Evolutionary conservation across 2,113 vertebrate species (phyloP), one percentile per base, ranked within the genome.

Genomic region (Oncorhynchus mykiss): DNA sequence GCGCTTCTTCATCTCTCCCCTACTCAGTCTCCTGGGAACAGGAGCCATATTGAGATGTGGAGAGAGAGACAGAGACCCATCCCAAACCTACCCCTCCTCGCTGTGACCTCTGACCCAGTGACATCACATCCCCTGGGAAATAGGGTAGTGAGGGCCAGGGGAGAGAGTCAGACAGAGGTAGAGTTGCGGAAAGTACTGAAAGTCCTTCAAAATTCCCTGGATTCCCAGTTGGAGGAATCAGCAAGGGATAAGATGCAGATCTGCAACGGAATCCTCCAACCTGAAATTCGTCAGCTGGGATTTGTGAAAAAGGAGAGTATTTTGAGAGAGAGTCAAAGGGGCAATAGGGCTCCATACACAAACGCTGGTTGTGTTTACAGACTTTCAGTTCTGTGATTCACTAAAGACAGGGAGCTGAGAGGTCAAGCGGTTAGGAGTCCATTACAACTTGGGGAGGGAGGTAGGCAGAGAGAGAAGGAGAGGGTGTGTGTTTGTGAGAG

Each of bases 321-420:
- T 29, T 20, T 7, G 34, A 22, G 22, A 22, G 22, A 18, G 25
- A 39, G 13, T 25, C 16, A 45, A 20, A 25, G 25, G 8, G 22
- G 18, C 3, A 70, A 64, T 65, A 1, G 29, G 34, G 67, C 70
- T 72, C 22, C 24, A 14, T 12, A 67, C 65, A 16, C 24, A 57
- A 22, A 34, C 25, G 31, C 70, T 68, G 7, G 45, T 20, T 29
- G 39, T 73, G 74, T 67, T 79, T 79, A 76, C 66, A 70, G 31
- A 65, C 24, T 51, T 29, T 45, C 9, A 45, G 51, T 64, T 57
- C 59, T 73, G 72, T 67, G 70, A 75, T 77, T 80, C 73, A 34
- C 73, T 73, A 72, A 75, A 80, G 72, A 75, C 73, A 67, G 57
- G 67, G 62, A 57, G 27, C 67, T 74, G 67, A 54, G 49, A 11